Conservation (phyloP, 2,888 invertebrate species). For the Noctua janthe region DNA sequence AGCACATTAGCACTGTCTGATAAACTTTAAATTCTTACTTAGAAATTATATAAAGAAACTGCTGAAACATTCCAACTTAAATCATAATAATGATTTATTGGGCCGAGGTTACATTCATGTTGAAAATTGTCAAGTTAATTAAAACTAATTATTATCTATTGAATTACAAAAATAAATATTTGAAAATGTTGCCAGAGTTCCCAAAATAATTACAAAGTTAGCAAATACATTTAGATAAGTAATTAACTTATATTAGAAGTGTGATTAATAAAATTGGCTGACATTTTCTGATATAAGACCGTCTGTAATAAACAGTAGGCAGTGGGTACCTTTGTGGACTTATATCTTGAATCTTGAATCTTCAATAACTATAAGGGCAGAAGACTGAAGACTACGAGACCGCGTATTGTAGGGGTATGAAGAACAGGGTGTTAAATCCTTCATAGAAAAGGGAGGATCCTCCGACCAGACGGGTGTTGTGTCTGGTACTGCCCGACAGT, state of each 20-base stretch:
- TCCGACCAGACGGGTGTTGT: not conserved
- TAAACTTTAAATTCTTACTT: slow-evolving; percentile 10
- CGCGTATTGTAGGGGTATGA: not conserved
- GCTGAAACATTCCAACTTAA: slow-evolving; percentile 16
- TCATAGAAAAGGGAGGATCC: not conserved
- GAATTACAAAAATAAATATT: not conserved
- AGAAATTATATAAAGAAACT: slow-evolving; percentile 10
- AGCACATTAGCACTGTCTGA: slow-evolving; percentile 4
- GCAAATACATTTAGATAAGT: slow-evolving; percentile 2
- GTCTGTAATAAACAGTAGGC: not conserved
- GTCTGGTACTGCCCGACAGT: no score
- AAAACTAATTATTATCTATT: not conserved
- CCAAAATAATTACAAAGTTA: slow-evolving; percentile 9
- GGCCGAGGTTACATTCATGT: slow-evolving; percentile 16
- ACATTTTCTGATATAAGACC: not conserved
- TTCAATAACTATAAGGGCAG: no score
- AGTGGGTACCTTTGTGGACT: not conserved
- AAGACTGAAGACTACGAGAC: no score
- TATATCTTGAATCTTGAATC: no score
- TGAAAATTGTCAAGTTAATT: slow-evolving; percentile 11
- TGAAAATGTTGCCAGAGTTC: not conserved
- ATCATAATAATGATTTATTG: slow-evolving; percentile 29
- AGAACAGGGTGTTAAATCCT: not conserved
- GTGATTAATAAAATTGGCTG: slow-evolving; percentile 20
- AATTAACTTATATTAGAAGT: slow-evolving; percentile 14